Conservation (phyloP, 2,113 vertebrate genomes). For the Anolis sagrei region DNA sequence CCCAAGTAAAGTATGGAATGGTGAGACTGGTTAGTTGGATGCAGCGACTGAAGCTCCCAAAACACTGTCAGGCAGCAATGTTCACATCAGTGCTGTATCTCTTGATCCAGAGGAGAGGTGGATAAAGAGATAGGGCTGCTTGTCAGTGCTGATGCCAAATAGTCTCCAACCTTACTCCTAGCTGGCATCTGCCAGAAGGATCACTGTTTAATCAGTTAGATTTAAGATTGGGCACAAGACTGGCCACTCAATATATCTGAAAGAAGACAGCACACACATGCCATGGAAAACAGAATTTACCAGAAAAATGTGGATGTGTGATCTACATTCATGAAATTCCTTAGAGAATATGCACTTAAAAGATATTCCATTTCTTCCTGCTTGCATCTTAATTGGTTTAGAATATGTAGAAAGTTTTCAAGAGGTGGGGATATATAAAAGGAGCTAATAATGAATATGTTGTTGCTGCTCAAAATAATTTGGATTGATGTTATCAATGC, state of each 20-base stretch:
- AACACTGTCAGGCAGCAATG: too few species aligned
- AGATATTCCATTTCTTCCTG: neutral
- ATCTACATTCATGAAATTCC: neutral
- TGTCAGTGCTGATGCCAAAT: neutral
- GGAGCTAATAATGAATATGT: neutral
- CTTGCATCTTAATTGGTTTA: neutral
- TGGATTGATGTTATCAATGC: neutral
- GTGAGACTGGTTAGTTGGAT: neutral
- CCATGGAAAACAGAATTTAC: neutral
- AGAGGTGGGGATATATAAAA: too few species aligned
- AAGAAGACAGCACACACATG: neutral
- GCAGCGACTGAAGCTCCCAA: neutral
- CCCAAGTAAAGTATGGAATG: neutral
- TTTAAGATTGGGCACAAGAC: neutral
- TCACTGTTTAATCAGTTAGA: neutral
- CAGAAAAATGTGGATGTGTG: neutral
- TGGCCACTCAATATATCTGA: neutral
- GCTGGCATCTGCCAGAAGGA: neutral
- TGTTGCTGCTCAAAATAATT: too few species aligned
- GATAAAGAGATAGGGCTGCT: neutral
- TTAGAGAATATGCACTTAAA: neutral
- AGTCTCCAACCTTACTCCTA: neutral
- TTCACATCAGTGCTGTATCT: neutral
- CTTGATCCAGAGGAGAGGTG: neutral
- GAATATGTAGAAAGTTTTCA: neutral